These are phyloP conservation scores for Platynereis dumerilii DNA, from an alignment of 2,888 invertebrate genomes.

Conservation along the genomic window DNA sequence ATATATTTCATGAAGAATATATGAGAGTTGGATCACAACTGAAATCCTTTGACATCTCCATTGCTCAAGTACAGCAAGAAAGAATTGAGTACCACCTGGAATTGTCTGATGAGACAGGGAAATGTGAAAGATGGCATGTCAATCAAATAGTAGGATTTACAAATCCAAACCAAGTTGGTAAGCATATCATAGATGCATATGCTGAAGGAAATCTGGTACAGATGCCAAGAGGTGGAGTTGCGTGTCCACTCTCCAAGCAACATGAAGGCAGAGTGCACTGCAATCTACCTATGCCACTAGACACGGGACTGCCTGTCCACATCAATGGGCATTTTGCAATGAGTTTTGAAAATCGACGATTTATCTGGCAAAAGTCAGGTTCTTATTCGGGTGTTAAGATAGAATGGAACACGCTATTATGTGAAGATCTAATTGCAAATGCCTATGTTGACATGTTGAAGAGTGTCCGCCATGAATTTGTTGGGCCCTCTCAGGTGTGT, in stretches of 20 bases:
- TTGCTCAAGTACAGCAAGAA: background rate
- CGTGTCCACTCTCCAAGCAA: background rate
- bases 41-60: background rate
- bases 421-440: conserved; percentile 41
- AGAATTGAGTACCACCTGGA: background rate
- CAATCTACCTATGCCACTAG: conserved; percentile 49
- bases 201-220: background rate
- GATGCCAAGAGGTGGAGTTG: background rate
- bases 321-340: conserved; percentile 51
- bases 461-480: background rate
- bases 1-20: background rate
- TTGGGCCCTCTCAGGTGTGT: no score
- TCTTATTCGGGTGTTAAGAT: background rate
- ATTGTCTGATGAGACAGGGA: background rate
- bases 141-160: background rate
- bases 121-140: background rate
- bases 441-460: conserved; percentile 38
- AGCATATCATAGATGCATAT: background rate
- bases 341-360: conserved; percentile 18
- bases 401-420: conserved; percentile 47
- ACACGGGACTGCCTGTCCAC: conserved; percentile 45
- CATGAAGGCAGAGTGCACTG: conserved; percentile 30
- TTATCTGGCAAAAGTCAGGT: background rate
- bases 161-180: background rate
- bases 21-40: background rate